These are phyloP conservation scores for Acipenser oxyrinchus DNA, from an alignment of 2,797 vertebrate genomes.

Conservation along the genomic window DNA sequence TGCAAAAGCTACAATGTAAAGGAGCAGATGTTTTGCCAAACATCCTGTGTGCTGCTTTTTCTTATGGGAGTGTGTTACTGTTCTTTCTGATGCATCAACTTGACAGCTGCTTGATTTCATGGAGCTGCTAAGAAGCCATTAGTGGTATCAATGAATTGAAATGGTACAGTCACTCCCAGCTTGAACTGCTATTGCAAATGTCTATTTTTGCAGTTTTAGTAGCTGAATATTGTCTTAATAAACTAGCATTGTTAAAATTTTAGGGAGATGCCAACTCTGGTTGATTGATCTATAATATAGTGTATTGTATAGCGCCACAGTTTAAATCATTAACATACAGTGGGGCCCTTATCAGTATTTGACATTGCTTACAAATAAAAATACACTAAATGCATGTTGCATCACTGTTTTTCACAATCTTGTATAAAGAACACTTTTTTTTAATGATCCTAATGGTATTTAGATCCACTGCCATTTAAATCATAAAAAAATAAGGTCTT, in stretches of 20 bases:
- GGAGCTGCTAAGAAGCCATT: slow-evolving; percentile 98
- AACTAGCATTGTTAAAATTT: slow-evolving; percentile 45
- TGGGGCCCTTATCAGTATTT: no score
- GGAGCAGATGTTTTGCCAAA: slow-evolving; percentile 98
- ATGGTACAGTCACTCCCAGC: slow-evolving; percentile 78
- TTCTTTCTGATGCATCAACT: slow-evolving; percentile 89
- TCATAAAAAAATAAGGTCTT: no score
- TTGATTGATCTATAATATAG: background rate
- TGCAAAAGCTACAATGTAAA: slow-evolving; percentile 75
- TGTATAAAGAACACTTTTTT: no score
- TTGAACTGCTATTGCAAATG: slow-evolving; percentile 73
- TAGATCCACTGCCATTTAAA: no score
- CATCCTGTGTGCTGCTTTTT: slow-evolving; percentile 84
- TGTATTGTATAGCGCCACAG: no score
- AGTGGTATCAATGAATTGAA: slow-evolving; percentile 94
- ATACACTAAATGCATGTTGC: no score
- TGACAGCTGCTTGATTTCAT: slow-evolving; percentile 98
- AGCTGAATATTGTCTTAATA: slow-evolving; percentile 58
- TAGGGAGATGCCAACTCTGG: background rate
- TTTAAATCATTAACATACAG: no score
- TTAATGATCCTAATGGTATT: no score
- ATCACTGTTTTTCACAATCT: no score
- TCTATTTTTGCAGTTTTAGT: slow-evolving; percentile 72
- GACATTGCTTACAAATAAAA: no score
- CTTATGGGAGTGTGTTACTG: slow-evolving; percentile 86